Conservation (phyloP, 1,140 invertebrate genomes). For the Helicoverpa zea region DNA sequence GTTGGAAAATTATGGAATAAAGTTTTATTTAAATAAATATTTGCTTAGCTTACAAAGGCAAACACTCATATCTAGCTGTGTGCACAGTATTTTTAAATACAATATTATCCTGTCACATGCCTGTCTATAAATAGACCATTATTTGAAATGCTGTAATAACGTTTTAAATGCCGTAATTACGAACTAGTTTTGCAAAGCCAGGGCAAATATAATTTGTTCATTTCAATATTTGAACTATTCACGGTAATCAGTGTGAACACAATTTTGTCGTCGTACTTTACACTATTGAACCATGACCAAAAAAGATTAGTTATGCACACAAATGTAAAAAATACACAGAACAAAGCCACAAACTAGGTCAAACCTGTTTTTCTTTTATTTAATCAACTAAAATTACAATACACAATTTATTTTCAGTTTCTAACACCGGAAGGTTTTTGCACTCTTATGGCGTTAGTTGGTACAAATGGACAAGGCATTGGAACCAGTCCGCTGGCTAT, state of each 20-base stretch:
- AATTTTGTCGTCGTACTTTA: not conserved
- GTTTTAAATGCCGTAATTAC: not conserved
- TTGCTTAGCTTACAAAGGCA: too few species aligned
- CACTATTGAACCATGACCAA: too few species aligned
- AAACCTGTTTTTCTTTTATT: not conserved
- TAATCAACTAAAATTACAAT: not conserved
- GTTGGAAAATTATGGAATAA: too few species aligned
- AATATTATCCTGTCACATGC: too few species aligned
- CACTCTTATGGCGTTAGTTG: conserved; percentile 94
- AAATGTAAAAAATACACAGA: too few species aligned
- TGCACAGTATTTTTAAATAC: too few species aligned
- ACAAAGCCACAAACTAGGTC: too few species aligned
- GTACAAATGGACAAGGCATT: conserved; percentile 97
- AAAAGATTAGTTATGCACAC: too few species aligned
- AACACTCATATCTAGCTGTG: too few species aligned
- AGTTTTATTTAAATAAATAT: too few species aligned
- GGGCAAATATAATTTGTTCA: not conserved
- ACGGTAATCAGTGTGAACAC: not conserved
- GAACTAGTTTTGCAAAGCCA: not conserved
- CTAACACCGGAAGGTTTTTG: conserved; percentile 95
- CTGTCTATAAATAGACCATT: too few species aligned
- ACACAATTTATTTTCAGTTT: conserved; percentile 88
- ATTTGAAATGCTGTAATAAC: not conserved
- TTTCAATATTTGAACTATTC: not conserved
- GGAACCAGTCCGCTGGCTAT: conserved; percentile 95